Evolutionary conservation across 2,113 vertebrate genomes (phyloP), one percentile per base, ranked within the genome.

Genomic region (Canis aureus): DNA sequence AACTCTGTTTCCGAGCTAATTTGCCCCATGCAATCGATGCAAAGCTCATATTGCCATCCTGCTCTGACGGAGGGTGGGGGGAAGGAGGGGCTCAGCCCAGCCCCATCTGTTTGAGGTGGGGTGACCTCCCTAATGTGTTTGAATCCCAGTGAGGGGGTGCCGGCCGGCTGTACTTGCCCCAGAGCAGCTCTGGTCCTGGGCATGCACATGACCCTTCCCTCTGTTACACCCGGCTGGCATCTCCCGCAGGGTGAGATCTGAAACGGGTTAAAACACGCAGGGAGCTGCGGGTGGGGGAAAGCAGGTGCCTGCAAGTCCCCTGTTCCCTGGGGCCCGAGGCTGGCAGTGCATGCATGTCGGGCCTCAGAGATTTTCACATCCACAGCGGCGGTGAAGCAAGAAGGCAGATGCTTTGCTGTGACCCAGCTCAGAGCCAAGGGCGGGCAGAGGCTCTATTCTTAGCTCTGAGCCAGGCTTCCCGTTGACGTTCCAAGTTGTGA

Each of bases 201-300:
- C 0, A 0, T 0, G 5, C 62, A 20, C 20, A 2, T 0, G 11
- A 8, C 32, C 43, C n/a, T 59, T 38, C 51, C 22, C 20, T 73
- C 55, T 3, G 0, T 32, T 2, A 5, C 17, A 11, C 19, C 11
- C 22, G 0, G 19, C 43, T 3, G 4, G 49, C 15, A 17, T 74
- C 49, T 32, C 57, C 55, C 1, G 6, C 29, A 38, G 43, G 59
- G 27, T 2, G 60, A 57, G 81, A 19, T 29, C 80, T 11, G 32
- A 76, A 53, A 13, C 19, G 0, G 11, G 25, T 2, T 20, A 57
- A 60, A 13, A 51, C 5, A n/a, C 0, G 0, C 1, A 3, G 29
- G 71, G 35, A 22, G 32, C 38, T 13, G 38, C 25, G 0, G 43
- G 1, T 16, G 86, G 2, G 5, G 0, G 59, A n/a, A 51, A 32